Base-by-base conservation (phyloP, 2,888 invertebrate species). In the Auanema freiburgensis region DNA sequence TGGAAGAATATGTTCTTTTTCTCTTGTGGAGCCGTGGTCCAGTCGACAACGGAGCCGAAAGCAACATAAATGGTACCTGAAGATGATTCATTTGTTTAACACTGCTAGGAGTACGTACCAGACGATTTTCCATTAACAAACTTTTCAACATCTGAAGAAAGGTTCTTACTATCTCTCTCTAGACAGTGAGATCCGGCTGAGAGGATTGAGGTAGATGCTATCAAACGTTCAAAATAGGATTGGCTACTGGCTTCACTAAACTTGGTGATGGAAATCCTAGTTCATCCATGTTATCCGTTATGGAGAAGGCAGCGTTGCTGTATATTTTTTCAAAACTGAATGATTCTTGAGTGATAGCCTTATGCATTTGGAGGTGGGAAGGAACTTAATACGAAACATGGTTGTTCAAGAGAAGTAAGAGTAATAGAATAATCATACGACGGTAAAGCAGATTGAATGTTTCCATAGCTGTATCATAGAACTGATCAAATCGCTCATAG, bases 241-340 rank as follows among this genome's bases (percentile, higher is more conserved):
- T n/a, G n/a, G n/a, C 43, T n/a, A 43, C 43, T 46, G 6, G 6
- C 46, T 18, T 21, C 21, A 10, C 4, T 5, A 16, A 16, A 46
- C 46, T 21, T 46, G 46, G 21, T 5, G 46, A 16, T 21, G 46
- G 16, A 10, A 18, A 21, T 3, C 46, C 46, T 5, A 46, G 46
- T 46, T 46, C 46, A 46, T 46, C 46, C 16, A 46, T 46, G 10
- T 21, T 46, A 21, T 46, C 46, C 46, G 46, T 18, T 46, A 21
- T 46, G 16, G 16, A 18, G 10, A 5, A 46, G 3, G 46, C 16
- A 5, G 46, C 46, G 46, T 46, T 21, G 16, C 16, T 46, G 46
- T 46, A 46, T 21, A 46, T 18, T 21, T 46, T 46, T 5, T 46
- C 16, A 16, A 16, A 46, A 10, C 46, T 46, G 21, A 18, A 46